Evolutionary conservation across 2,113 vertebrate species (phyloP).

Genomic region (Entomyzon cyanotis): DNA sequence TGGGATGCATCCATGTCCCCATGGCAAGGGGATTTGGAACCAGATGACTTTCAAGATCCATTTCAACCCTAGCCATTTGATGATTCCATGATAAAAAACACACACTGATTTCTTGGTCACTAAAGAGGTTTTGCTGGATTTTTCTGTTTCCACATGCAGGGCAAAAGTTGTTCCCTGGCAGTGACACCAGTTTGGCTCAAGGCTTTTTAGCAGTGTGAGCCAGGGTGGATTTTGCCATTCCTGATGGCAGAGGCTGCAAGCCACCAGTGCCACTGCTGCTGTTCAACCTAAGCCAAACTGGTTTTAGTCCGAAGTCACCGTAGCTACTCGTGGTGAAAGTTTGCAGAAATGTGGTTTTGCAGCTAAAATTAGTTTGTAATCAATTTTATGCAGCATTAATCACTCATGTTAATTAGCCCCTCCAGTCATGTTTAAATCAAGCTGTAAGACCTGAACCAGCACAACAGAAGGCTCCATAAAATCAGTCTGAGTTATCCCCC

Average conservation of each 20-base stretch:
- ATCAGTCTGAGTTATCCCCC: not conserved
- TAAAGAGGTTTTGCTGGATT: not conserved
- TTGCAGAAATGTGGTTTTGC: not conserved
- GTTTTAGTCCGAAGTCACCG: not conserved
- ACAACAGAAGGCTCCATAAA: conserved; percentile 36
- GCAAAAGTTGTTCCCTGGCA: not conserved
- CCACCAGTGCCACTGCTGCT: not conserved
- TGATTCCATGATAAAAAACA: not conserved
- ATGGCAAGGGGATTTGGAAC: not conserved
- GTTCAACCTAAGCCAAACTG: not conserved
- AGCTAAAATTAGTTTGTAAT: conserved; percentile 29
- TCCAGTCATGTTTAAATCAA: not conserved
- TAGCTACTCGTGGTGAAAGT: not conserved
- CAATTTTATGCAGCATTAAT: conserved; percentile 39
- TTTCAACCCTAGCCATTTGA: not conserved
- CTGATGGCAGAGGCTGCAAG: rapidly evolving
- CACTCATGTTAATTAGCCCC: conserved; percentile 22
- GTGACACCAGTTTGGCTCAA: rapidly evolving
- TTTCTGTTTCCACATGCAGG: not conserved
- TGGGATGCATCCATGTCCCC: not conserved
- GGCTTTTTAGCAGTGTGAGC: not conserved
- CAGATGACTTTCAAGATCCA: not conserved
- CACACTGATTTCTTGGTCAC: rapidly evolving
- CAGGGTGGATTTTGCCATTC: not conserved
- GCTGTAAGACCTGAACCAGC: not conserved